Percentiles rank a stretch among this genome's conserved stretches.
Evolutionary conservation across 2,113 vertebrate species (phyloP).

Genomic region (Oryzias celebensis): DNA sequence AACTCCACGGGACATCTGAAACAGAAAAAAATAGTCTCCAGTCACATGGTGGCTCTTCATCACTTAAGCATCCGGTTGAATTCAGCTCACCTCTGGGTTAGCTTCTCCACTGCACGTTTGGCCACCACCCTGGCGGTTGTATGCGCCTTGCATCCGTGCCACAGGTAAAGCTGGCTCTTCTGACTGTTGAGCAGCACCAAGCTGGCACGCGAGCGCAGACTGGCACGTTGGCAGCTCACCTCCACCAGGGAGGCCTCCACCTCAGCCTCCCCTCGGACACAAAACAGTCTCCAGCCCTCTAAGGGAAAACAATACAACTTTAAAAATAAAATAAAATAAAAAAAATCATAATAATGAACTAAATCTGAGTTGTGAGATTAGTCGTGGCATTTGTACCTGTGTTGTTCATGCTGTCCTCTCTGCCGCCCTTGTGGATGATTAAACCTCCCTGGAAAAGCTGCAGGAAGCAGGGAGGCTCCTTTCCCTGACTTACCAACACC

Average conservation of each 20-base stretch:
- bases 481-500: conserved; percentile 79
- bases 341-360: neutral
- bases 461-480: conserved; percentile 81
- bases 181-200: conserved; percentile 71
- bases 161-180: conserved; percentile 67
- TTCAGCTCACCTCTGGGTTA: conserved; percentile 62
- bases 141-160: conserved; percentile 79
- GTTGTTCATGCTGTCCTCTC: conserved; percentile 60
- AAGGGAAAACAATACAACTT: neutral
- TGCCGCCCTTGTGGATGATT: conserved; percentile 76
- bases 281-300: conserved; percentile 77
- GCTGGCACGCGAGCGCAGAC: conserved; percentile 77
- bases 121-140: conserved; percentile 64
- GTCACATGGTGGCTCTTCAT: neutral
- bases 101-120: conserved; percentile 67
- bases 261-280: conserved; percentile 71
- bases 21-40: neutral
- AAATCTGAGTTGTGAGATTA: neutral
- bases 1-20: conserved; percentile 73
- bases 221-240: conserved; percentile 69
- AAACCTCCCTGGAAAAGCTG: conserved; percentile 81
- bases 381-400: conserved; percentile 49
- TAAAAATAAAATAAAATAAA: neutral
- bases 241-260: conserved; percentile 77
- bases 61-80: neutral